Conservation (phyloP, 2,113 vertebrate genomes). For the Rhabdomys dilectus region DNA sequence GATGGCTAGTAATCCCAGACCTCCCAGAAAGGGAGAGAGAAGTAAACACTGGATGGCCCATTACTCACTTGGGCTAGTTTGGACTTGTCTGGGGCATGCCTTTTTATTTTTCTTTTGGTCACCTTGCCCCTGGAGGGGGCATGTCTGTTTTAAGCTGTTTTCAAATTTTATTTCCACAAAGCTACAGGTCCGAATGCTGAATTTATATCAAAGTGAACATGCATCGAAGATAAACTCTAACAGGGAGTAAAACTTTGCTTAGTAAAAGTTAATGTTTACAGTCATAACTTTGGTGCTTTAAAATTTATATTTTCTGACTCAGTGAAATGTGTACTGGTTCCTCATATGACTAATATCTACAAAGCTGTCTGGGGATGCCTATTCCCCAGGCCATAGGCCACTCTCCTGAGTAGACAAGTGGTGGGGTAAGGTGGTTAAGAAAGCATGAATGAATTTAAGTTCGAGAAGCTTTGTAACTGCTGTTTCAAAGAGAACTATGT, state of each 20-base stretch:
- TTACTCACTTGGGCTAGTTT: too few species aligned
- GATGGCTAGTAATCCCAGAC: too few species aligned
- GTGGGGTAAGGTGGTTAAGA: not conserved
- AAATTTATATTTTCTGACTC: not conserved
- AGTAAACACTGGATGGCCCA: too few species aligned
- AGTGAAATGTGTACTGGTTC: not conserved
- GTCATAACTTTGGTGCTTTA: not conserved
- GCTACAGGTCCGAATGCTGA: not conserved
- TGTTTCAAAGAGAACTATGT: not conserved
- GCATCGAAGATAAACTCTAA: not conserved
- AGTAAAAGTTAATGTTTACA: not conserved
- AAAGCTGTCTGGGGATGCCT: not conserved
- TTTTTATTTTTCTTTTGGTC: too few species aligned
- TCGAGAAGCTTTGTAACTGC: not conserved
- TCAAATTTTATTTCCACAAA: too few species aligned
- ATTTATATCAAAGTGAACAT: not conserved
- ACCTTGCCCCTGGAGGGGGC: too few species aligned
- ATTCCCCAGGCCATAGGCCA: not conserved
- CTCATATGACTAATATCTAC: not conserved
- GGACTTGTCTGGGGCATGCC: too few species aligned
- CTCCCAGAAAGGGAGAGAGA: too few species aligned
- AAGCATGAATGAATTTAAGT: not conserved
- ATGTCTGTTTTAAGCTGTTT: too few species aligned
- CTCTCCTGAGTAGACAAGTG: not conserved
- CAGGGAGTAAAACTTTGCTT: not conserved